Conservation (phyloP, 2,888 invertebrate species). For the Halictus quadricinctus region DNA sequence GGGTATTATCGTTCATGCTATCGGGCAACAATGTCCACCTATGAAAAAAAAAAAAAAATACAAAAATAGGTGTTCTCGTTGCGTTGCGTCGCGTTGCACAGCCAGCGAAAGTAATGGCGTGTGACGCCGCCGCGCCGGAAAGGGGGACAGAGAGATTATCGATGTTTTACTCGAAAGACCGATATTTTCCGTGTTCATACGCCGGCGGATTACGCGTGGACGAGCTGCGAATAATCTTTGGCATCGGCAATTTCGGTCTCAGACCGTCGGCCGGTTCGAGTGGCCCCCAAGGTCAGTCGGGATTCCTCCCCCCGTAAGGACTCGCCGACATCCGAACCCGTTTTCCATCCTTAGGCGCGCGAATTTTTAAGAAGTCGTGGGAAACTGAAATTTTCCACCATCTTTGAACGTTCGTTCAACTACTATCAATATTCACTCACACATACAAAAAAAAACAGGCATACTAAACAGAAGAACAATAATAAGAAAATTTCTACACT, state of each 20-base stretch:
- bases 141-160: constrained; percentile 50
- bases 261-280: constrained; percentile 49
- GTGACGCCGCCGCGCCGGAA: constrained; percentile 34
- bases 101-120: constrained; percentile 35
- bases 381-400: too few species aligned
- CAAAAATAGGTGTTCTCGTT: constrained; percentile 18
- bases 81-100: constrained; percentile 22
- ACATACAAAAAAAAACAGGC: neutral
- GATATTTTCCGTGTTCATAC: constrained; percentile 55
- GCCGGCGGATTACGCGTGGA: constrained; percentile 30
- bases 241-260: constrained; percentile 58
- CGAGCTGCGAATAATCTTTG: constrained; percentile 36
- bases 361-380: neutral
- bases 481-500: too few species aligned
- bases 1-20: constrained; percentile 59
- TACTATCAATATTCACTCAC: too few species aligned
- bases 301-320: neutral
- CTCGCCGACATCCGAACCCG: too few species aligned
- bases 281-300: constrained; percentile 20
- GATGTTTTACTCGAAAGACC: constrained; percentile 45
- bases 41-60: neutral
- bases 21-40: constrained; percentile 54
- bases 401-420: too few species aligned
- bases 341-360: neutral
- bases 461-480: neutral